Conservation (phyloP, 2,113 vertebrate genomes). For the Myotis davidii region DNA sequence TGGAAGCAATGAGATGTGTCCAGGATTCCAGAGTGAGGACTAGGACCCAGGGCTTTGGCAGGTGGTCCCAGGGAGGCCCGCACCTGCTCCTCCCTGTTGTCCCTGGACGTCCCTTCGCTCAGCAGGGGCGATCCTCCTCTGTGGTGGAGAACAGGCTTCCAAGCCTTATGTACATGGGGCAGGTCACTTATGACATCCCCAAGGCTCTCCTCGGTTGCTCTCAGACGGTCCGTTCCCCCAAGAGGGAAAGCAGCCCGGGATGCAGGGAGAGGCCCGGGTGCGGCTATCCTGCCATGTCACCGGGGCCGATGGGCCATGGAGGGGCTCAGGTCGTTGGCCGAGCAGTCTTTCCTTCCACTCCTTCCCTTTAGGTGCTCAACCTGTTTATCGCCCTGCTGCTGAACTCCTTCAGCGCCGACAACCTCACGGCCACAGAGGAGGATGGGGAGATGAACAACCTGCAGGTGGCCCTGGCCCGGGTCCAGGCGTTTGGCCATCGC, state of each 20-base stretch:
- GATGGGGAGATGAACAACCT: slow-evolving; percentile 97
- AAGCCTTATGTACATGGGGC: not conserved
- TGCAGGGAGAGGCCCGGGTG: not conserved
- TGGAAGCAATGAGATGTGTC: not conserved
- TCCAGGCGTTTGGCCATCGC: slow-evolving; percentile 80
- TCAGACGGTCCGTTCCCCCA: not conserved
- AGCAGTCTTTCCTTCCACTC: fast-evolving
- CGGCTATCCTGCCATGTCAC: not conserved
- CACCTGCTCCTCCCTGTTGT: not conserved
- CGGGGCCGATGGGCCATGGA: not conserved
- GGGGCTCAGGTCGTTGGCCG: not conserved
- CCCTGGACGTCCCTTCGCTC: not conserved
- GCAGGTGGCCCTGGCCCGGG: slow-evolving; percentile 91
- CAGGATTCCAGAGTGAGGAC: not conserved
- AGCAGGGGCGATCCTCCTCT: not conserved
- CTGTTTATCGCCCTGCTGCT: slow-evolving; percentile 96
- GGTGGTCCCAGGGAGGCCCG: not conserved
- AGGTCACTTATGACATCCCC: not conserved
- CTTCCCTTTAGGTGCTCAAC: slow-evolving; percentile 92
- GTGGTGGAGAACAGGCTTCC: not conserved
- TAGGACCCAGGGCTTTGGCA: not conserved
- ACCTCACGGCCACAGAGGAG: slow-evolving; percentile 92
- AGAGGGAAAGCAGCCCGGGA: not conserved
- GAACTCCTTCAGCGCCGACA: slow-evolving; percentile 97
- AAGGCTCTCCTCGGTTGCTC: not conserved